These are phyloP conservation scores for Stomorhina lunata DNA, from an alignment of 2,888 invertebrate genomes.

Conservation along the genomic window DNA sequence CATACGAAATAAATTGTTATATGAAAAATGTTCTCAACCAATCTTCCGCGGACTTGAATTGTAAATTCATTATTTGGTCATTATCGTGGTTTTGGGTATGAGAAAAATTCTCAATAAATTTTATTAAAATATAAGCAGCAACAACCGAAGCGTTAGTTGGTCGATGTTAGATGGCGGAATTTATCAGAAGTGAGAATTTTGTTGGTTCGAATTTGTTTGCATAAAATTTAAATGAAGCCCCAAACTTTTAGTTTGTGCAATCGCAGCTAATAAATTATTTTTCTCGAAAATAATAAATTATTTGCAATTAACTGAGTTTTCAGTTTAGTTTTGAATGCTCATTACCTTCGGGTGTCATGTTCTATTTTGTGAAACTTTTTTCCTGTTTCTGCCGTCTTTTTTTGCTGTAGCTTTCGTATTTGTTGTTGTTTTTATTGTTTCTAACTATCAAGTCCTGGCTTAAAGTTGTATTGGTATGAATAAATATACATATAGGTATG, in stretches of 20 bases:
- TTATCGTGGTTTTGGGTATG: neutral
- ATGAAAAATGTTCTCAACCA: no score
- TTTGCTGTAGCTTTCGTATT: neutral
- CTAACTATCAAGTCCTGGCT: neutral
- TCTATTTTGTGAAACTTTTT: neutral
- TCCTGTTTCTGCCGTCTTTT: neutral
- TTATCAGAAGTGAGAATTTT: neutral
- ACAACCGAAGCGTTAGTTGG: neutral
- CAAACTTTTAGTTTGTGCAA: constrained; percentile 42
- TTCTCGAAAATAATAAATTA: constrained; percentile 59
- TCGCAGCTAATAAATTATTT: constrained; percentile 58
- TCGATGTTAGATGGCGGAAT: neutral
- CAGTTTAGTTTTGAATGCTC: constrained; percentile 46
- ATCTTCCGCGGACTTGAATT: neutral
- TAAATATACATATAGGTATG: no score
- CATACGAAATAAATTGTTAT: no score
- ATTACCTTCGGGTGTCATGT: constrained; percentile 41
- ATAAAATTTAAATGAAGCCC: constrained; percentile 34
- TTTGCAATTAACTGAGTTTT: constrained; percentile 62
- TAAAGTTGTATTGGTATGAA: neutral
- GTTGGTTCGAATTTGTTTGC: constrained; percentile 7
- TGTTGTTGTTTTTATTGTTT: neutral
- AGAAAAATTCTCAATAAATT: neutral
- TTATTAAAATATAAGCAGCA: neutral
- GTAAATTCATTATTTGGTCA: neutral